Base-by-base conservation (phyloP, 1,140 invertebrate genomes). In the Ladona fulva region DNA sequence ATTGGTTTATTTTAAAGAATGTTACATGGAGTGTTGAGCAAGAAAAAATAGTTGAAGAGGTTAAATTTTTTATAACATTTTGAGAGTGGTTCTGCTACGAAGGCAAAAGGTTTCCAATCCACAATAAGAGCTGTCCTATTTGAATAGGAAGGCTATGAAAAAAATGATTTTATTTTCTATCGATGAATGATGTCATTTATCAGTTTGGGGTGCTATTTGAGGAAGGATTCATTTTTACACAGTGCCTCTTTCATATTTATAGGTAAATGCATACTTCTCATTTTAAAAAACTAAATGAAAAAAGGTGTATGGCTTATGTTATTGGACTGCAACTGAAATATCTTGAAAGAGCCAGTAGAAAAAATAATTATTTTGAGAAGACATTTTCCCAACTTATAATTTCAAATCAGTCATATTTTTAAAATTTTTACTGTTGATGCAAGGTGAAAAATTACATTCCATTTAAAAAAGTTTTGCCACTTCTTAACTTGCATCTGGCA, bases 1-100 rank as follows among this genome's bases (percentile, higher is more conserved):
- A 66, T 66, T 66, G 52, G 52, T 66, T 66, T 66, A 66, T 66
- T 66, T 66, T 66, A 66, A 66, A 22, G 52, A 66, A 66, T 66
- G 52, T 22, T 66, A 19, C n/a, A 22, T 66, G 52, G 52, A 66
- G 52, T 66, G 52, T 66, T 66, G 52, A 66, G 52, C 52, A 66
- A 66, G 52, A 66, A 66, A 66, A 37, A 66, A 66, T 66, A 22
- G 52, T 66, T 66, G 52, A 66, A 66, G 52, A 66, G n/a, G n/a
- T 66, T 66, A 66, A 66, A 66, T 66, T 66, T 66, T 66, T 66
- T 66, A 66, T 66, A 66, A 66, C 52, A 66, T 66, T 66, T 66
- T 66, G n/a, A 66, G 52, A 66, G 52, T 66, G 52, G 52, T 66
- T 37, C 52, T 66, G 52, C 52, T 66, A 66, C 14, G 5, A 66